phyloP scores from a whole-genome alignment of 2,113 vertebrate genomes.

The Corynorhinus townsendii region DNA sequence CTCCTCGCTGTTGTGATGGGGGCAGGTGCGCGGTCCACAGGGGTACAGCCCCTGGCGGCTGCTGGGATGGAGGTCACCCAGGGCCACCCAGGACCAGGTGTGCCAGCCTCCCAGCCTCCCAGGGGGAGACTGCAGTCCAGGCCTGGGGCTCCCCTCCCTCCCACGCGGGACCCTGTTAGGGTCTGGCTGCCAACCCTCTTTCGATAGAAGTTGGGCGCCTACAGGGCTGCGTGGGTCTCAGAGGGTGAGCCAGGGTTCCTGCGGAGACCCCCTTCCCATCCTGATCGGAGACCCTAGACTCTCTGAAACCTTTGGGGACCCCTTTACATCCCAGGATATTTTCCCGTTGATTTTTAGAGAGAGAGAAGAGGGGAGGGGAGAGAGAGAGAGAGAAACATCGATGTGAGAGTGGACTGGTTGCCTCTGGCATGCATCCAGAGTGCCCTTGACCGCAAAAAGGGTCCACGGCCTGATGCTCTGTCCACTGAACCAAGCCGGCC shows the following conservation, averaged over 20 bases:
- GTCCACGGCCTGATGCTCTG: no score
- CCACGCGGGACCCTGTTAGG: no score
- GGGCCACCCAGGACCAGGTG: not conserved
- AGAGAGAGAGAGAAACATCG: no score
- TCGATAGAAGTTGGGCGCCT: not conserved
- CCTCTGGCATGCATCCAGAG: no score
- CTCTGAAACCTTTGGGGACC: not conserved
- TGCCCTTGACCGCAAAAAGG: no score
- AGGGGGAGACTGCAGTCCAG: not conserved
- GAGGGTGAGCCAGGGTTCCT: not conserved
- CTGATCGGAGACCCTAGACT: not conserved
- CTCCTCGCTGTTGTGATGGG: not conserved
- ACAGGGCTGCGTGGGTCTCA: not conserved
- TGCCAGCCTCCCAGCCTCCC: not conserved
- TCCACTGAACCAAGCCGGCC: no score
- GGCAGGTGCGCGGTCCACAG: not conserved
- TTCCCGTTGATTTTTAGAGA: no score
- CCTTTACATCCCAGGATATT: no score
- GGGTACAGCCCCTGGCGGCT: not conserved
- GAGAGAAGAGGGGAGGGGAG: no score
- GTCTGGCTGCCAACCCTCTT: not conserved
- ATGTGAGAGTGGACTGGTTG: no score
- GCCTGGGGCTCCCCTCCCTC: not conserved
- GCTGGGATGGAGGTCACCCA: not conserved
- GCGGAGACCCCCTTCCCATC: not conserved